Conservation (phyloP, 2,888 invertebrate genomes). For the Morinoia aosen region DNA sequence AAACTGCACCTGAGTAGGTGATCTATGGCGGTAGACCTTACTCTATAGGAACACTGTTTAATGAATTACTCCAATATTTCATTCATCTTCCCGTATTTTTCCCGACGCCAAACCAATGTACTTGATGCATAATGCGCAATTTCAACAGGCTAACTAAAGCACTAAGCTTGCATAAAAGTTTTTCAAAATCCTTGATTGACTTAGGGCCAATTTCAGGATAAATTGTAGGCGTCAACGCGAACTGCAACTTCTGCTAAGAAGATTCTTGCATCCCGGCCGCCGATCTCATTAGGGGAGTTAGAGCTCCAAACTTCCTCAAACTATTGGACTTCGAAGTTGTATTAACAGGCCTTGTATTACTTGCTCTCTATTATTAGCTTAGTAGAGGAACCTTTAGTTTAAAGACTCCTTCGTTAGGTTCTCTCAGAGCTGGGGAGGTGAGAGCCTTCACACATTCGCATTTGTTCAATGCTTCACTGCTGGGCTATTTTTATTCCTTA, state of each 20-base stretch:
- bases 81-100: too few species aligned
- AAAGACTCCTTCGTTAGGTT: neutral
- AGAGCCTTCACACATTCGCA: neutral
- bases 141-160: too few species aligned
- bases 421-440: neutral
- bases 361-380: neutral
- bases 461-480: too few species aligned
- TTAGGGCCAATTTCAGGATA: neutral
- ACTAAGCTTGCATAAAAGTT: too few species aligned
- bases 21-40: too few species aligned
- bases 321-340: neutral
- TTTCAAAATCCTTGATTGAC: too few species aligned
- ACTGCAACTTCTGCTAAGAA: neutral
- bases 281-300: neutral
- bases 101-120: too few species aligned
- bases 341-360: conserved; percentile 4
- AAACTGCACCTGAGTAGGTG: too few species aligned
- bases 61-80: too few species aligned
- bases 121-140: too few species aligned
- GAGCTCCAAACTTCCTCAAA: neutral
- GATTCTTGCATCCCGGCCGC: neutral
- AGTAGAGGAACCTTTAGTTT: neutral
- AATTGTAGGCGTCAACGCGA: neutral
- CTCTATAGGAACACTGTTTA: too few species aligned
- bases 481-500: too few species aligned